Base-by-base conservation (phyloP, 2,113 vertebrate genomes). In the Nyctibius bracteatus region DNA sequence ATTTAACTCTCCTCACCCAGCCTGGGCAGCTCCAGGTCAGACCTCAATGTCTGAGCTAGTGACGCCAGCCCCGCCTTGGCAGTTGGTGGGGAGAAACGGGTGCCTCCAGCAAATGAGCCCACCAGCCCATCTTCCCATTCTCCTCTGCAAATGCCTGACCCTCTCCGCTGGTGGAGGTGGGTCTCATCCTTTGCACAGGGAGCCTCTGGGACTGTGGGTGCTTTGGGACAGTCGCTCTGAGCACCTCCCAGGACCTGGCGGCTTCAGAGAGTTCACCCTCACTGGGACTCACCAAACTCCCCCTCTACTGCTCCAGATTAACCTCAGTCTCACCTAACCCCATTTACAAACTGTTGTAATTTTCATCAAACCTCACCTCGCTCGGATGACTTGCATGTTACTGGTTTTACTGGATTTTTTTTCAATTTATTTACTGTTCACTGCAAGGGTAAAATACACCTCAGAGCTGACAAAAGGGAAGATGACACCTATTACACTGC, bases 351-450 rank as follows among this genome's bases (percentile, higher is more conserved):
- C 22, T 16, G 57, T 23, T 77, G 67, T 25, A 74, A n/a, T 33
- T 74, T 58, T 55, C 81, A 86, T 17, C 2, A 3, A 79, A 79
- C 72, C 66, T 88, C 79, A 88, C 41, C 75, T 95, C 68, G 18
- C 33, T 57, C 9, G 5, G 57, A 54, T 52, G 39, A 90, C 77
- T 75, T 84, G 73, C 41, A 52, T 19, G 37, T 49, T 85, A 95
- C 90, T 95, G 80, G 92, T 94, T 97, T 93, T 92, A 95, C 93
- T 57, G 93, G 91, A 96, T 94, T 96, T 96, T 43, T 88, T 92
- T 51, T 7, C 5, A 74, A 88, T 81, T 66, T 91, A 84, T 85
- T 89, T 93, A 96, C 66, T 94, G 86, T 88, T 90, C 96, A 94
- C 58, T 81, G 57, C 58, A 96, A 81, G 81, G 78, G 61, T 83